A percentile compares a stretch with the other conserved stretches of the same genome.
phyloP scores from a whole-genome alignment of 2,113 vertebrate species.

The Eublepharis macularius region DNA sequence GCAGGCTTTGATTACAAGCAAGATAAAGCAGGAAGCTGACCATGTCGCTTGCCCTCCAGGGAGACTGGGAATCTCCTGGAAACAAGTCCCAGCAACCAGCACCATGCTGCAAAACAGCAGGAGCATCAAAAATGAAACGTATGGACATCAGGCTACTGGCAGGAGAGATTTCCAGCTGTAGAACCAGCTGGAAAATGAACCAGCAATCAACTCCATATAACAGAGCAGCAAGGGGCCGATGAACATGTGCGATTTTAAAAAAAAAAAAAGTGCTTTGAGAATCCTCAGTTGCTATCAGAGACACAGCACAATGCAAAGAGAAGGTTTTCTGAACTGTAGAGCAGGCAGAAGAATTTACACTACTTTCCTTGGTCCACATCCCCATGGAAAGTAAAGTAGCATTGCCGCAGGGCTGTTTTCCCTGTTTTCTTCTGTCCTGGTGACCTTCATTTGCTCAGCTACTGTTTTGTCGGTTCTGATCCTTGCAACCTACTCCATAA shows the following conservation, averaged over 20 bases:
- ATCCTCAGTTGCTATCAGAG: background rate
- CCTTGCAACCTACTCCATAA: background rate
- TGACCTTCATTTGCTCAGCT: background rate
- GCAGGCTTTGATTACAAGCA: slow-evolving; percentile 26
- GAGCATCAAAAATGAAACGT: slow-evolving; percentile 37
- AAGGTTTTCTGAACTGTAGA: slow-evolving; percentile 8
- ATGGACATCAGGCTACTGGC: slow-evolving; percentile 36
- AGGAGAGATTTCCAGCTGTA: slow-evolving; percentile 29
- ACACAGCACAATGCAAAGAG: background rate
- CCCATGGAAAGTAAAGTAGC: background rate
- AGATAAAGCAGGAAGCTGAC: slow-evolving; percentile 15
- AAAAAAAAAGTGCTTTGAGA: slow-evolving; percentile 1
- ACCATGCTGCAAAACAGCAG: slow-evolving; percentile 17
- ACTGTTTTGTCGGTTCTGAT: background rate
- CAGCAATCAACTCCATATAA: background rate
- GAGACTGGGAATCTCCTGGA: slow-evolving; percentile 25
- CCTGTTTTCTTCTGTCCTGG: slow-evolving; percentile 8
- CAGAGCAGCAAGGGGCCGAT: background rate
- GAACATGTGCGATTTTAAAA: slow-evolving; percentile 1
- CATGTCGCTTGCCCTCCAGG: slow-evolving; percentile 1
- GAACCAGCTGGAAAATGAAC: slow-evolving; percentile 40
- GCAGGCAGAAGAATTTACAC: background rate
- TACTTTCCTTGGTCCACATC: background rate
- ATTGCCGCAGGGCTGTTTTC: background rate
- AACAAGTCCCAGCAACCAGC: slow-evolving; percentile 27